phyloP scores from a whole-genome alignment of 2,113 vertebrate genomes.

The Paedocypris sp. region DNA sequence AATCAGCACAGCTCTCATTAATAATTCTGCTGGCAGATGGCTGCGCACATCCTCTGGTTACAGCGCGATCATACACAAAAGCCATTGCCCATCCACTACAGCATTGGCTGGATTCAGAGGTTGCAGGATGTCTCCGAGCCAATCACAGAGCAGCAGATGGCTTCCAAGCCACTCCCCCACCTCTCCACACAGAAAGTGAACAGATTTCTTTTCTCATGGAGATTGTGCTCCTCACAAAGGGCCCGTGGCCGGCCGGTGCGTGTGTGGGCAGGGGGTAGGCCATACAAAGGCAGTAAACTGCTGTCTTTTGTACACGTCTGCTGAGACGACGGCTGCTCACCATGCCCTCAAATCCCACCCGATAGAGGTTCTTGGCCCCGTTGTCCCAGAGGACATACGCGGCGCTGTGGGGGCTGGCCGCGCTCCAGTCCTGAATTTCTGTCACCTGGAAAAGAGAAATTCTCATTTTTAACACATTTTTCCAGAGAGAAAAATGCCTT shows the following conservation, averaged over 20 bases:
- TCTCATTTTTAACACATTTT: too few relatives aligned
- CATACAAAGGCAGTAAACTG: slow-evolving; percentile 21
- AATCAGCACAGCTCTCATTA: not conserved
- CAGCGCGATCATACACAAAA: slow-evolving; percentile 12
- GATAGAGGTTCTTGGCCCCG: slow-evolving; percentile 97
- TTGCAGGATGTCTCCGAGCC: slow-evolving; percentile 4
- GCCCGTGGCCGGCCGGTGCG: slow-evolving; percentile 35
- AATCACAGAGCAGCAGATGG: slow-evolving; percentile 40
- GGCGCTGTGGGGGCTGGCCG: slow-evolving; percentile 91
- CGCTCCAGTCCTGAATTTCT: slow-evolving; percentile 98
- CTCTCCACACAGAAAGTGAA: slow-evolving; percentile 41
- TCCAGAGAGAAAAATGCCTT: too few relatives aligned
- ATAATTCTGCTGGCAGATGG: slow-evolving; percentile 16
- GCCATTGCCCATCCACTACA: not conserved
- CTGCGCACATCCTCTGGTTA: not conserved
- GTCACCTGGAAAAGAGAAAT: slow-evolving; percentile 76
- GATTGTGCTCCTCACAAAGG: slow-evolving; percentile 63
- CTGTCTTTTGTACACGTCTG: slow-evolving; percentile 22
- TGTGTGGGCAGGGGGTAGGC: not conserved
- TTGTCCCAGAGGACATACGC: slow-evolving; percentile 99
- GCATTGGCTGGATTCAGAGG: slow-evolving; percentile 32
- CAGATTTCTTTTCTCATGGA: slow-evolving; percentile 63
- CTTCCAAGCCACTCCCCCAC: slow-evolving; percentile 13
- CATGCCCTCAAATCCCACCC: slow-evolving; percentile 99
- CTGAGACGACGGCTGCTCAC: slow-evolving; percentile 63